Base-by-base conservation (phyloP, 2,888 invertebrate species). In the Andrena chrysosceles region DNA sequence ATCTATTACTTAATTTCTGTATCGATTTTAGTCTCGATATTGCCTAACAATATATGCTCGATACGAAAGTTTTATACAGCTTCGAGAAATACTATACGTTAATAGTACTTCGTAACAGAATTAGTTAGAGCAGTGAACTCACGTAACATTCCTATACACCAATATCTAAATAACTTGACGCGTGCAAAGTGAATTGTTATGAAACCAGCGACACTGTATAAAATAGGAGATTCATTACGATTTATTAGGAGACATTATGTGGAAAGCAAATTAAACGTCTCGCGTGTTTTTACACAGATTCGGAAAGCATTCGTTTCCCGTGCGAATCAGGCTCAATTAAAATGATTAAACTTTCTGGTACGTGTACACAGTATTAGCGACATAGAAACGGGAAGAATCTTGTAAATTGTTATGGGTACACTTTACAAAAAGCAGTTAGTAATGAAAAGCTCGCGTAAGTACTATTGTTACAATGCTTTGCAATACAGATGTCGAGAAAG, bases 241-340 rank as follows among this genome's bases (percentile, higher is more conserved):
- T 70, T 48, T 56, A 64, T 56, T 63, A 31, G 8, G 29, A 75
- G 48, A 77, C 73, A 83, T 85, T 70, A 82, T 85, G 83, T 85
- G 83, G 85, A 87, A 85, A 86, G 85, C 87, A 87, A 86, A 81
- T 69, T 62, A 33, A 70, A 87, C 77, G 35, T 20, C 59, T 77
- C 16, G 20, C 68, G 8, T 74, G 69, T 66, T 26, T 56, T 26
- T 56, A 64, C 73, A 54, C 52, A 42, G 48, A 74, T 73, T 80
- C 26, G 66, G 68, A 56, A 72, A 56, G 60, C 29, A 60, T 66
- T 67, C 42, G 23, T 49, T 69, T 81, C 54, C 20, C 75, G 26
- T 56, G 66, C 62, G 77, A 66, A 49, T 71, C 63, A 59, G 75
- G 75, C 71, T 81, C 48, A 74, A 67, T 80, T 60, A 59, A 54